Evolutionary conservation across 1,140 invertebrate genomes (phyloP).

Genomic region (Parasteatoda tepidariorum): DNA sequence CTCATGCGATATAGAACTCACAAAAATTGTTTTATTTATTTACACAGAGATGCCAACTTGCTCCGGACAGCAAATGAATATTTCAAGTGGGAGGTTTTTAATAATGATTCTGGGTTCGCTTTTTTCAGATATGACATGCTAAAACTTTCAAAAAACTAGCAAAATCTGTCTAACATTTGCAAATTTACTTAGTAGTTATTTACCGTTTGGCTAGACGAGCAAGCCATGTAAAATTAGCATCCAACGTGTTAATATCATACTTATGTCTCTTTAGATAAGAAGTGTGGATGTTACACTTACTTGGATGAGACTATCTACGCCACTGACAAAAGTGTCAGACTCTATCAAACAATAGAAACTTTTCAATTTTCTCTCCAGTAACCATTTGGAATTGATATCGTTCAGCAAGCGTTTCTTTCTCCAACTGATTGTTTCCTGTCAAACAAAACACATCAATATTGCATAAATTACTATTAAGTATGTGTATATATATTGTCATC

Average conservation of each 20-base stretch:
- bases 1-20: too few relatives aligned
- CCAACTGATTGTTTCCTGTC: constrained; percentile 74
- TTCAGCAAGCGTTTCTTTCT: constrained; percentile 73
- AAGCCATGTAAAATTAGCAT: too few relatives aligned
- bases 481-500: not conserved
- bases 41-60: too few relatives aligned
- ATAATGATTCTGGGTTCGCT: not conserved
- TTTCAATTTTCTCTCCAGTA: constrained; percentile 83
- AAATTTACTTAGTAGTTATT: too few relatives aligned
- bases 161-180: too few relatives aligned
- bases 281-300: constrained; percentile 63
- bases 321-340: constrained; percentile 80
- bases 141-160: not conserved
- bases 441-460: constrained; percentile 29
- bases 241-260: too few relatives aligned
- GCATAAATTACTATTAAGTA: not conserved
- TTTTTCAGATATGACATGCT: not conserved
- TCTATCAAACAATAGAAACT: constrained; percentile 89
- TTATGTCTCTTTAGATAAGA: too few relatives aligned
- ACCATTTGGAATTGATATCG: constrained; percentile 80
- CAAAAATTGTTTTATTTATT: too few relatives aligned
- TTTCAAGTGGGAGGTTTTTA: not conserved
- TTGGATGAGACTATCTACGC: constrained; percentile 78
- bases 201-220: too few relatives aligned
- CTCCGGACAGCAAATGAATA: not conserved